phyloP scores from a whole-genome alignment of 2,113 vertebrate genomes.

The Aldabrachelys gigantea region DNA sequence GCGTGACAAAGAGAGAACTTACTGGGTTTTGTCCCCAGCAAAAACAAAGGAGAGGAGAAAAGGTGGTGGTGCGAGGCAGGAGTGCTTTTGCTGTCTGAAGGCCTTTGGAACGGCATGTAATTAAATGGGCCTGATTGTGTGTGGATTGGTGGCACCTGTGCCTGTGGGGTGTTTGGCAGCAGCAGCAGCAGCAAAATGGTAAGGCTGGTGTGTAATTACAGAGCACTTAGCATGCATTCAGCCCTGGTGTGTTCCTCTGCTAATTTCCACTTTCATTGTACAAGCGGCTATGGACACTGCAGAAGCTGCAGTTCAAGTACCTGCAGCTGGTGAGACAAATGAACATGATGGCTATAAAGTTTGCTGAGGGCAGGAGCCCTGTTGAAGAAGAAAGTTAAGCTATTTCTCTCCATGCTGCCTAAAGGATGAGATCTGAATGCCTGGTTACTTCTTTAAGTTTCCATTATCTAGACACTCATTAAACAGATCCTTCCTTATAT shows the following conservation, averaged over 20 bases:
- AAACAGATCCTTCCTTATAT: accelerated
- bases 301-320: conserved; percentile 69
- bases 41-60: conserved; percentile 26
- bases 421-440: background rate
- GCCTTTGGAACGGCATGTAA: conserved; percentile 5
- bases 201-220: conserved; percentile 69
- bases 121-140: conserved; percentile 55
- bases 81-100: conserved; percentile 42
- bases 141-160: conserved; percentile 65
- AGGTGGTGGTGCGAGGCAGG: background rate
- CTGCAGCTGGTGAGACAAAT: conserved; percentile 76
- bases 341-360: conserved; percentile 26
- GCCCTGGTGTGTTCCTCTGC: conserved; percentile 62
- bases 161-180: conserved; percentile 12
- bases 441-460: background rate
- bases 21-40: background rate
- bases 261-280: conserved; percentile 73
- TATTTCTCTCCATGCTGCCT: background rate
- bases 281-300: conserved; percentile 60
- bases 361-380: background rate
- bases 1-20: background rate
- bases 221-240: conserved; percentile 70
- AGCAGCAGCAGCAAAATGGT: conserved; percentile 60
- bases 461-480: background rate
- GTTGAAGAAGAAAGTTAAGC: conserved; percentile 20